phyloP scores from a whole-genome alignment of 1,140 invertebrate genomes.

The Spodoptera frugiperda region DNA sequence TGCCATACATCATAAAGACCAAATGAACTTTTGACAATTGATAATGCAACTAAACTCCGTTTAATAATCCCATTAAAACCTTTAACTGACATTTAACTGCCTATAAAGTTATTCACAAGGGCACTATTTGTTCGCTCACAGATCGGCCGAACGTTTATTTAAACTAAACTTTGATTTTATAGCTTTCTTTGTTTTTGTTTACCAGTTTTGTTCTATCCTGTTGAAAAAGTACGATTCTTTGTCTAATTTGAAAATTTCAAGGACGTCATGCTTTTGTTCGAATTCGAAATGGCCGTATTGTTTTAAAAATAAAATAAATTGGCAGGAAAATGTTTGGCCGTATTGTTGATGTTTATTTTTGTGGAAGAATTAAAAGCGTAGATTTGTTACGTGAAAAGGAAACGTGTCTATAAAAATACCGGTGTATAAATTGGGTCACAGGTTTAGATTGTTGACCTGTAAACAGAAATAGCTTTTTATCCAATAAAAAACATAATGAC shows the following conservation, averaged over 20 bases:
- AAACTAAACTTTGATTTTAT: conserved; percentile 49
- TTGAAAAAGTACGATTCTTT: conserved; percentile 30
- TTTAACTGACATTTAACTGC: conserved; percentile 76
- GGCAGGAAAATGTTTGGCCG: conserved; percentile 1
- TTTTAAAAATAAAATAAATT: conserved; percentile 11
- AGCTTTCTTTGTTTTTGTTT: conserved; percentile 11
- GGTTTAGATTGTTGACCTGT: too few species aligned
- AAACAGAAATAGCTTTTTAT: too few species aligned
- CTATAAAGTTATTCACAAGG: conserved; percentile 77
- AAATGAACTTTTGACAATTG: conserved; percentile 51
- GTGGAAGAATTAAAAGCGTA: not conserved
- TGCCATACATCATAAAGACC: conserved; percentile 26
- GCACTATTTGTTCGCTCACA: conserved; percentile 64
- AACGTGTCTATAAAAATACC: too few species aligned
- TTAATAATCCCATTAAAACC: conserved; percentile 79
- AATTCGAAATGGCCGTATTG: conserved; percentile 10
- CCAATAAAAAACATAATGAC: too few species aligned
- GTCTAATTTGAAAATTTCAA: conserved; percentile 38
- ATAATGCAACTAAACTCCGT: conserved; percentile 55
- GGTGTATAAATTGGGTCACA: too few species aligned
- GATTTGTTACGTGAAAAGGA: too few species aligned
- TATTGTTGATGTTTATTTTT: not conserved
- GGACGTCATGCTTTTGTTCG: conserved; percentile 11
- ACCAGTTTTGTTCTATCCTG: conserved; percentile 8
- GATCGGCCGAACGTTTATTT: conserved; percentile 59